Conservation (phyloP, 2,113 vertebrate species). For the Tragelaphus scriptus region DNA sequence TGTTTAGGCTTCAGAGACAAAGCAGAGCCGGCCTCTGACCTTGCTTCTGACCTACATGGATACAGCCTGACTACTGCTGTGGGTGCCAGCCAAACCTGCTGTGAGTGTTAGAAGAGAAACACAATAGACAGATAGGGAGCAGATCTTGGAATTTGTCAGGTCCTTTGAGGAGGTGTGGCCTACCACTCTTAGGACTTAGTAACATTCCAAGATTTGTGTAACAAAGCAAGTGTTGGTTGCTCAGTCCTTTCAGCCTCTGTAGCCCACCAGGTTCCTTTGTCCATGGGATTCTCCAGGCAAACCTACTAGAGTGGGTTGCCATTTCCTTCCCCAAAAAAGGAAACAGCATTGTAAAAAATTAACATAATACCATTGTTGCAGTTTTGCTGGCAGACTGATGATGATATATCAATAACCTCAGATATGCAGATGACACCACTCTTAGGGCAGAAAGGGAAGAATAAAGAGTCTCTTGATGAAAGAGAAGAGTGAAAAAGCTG, state of each 20-base stretch:
- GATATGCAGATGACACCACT: not conserved
- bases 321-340: not conserved
- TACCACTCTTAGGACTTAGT: not conserved
- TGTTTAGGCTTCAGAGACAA: not conserved
- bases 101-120: not conserved
- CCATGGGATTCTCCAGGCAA: not conserved
- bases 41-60: not conserved
- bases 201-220: not conserved
- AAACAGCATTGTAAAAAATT: not conserved
- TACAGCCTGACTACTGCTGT: not conserved
- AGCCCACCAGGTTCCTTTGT: not conserved
- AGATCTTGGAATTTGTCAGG: not conserved
- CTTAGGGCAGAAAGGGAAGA: not conserved
- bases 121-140: not conserved
- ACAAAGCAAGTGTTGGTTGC: not conserved
- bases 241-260: not conserved
- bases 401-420: not conserved
- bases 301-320: not conserved
- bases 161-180: not conserved
- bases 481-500: not conserved
- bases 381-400: not conserved
- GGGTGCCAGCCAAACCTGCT: not conserved
- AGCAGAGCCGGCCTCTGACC: not conserved
- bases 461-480: not conserved
- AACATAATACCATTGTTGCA: not conserved